Conservation (phyloP, 2,888 invertebrate genomes). For the Microctonus brassicae region DNA sequence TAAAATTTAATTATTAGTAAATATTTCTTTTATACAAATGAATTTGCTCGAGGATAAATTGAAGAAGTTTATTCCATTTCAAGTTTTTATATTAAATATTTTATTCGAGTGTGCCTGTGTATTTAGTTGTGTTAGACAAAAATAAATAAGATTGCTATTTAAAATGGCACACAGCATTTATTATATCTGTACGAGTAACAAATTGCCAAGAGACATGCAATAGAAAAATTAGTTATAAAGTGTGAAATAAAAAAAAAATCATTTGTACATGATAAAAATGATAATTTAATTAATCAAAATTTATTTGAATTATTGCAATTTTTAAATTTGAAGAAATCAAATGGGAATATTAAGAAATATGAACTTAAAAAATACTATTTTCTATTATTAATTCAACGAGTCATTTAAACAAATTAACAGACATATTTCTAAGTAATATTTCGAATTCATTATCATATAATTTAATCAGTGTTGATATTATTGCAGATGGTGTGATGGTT, state of each 20-base stretch:
- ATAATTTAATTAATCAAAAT: not conserved
- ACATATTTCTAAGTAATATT: not conserved
- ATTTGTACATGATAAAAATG: not conserved
- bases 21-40: no score
- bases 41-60: no score
- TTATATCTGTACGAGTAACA: slow-evolving; percentile 21
- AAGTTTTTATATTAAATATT: no score
- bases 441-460: no score
- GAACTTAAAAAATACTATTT: not conserved
- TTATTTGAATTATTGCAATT: not conserved
- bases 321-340: not conserved
- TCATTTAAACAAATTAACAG: no score
- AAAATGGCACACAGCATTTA: slow-evolving; percentile 18
- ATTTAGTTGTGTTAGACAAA: no score
- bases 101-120: no score
- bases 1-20: no score
- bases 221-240: not conserved
- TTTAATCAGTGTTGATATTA: not conserved
- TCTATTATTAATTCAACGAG: not conserved
- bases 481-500: not conserved
- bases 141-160: not conserved
- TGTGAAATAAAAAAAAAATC: slow-evolving; percentile 1
- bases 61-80: no score
- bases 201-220: slow-evolving; percentile 15
- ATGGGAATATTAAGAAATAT: not conserved